These are phyloP conservation scores for Idaea aversata DNA, from an alignment of 2,888 invertebrate genomes.

Conservation along the genomic window DNA sequence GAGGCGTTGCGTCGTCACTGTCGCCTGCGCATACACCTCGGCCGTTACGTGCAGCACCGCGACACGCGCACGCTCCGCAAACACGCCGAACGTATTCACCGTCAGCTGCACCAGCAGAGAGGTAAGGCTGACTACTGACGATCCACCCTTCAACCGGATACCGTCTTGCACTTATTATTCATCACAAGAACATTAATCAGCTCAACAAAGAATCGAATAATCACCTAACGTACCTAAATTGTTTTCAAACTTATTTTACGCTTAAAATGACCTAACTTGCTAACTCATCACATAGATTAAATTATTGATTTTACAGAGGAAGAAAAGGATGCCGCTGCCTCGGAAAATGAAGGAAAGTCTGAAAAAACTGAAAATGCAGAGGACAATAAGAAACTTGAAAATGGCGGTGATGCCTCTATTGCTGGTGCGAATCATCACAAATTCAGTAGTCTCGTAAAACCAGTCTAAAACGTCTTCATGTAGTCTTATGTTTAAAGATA, in stretches of 20 bases:
- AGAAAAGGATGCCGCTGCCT: constrained; percentile 52
- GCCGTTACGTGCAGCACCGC: constrained; percentile 87
- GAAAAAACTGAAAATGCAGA: constrained; percentile 67
- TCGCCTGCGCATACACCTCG: constrained; percentile 86
- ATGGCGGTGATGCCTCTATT: constrained; percentile 56
- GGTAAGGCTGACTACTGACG: constrained; percentile 35
- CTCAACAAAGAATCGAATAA: too few species aligned
- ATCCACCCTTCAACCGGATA: too few species aligned
- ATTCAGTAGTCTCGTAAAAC: too few species aligned
- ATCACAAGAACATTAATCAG: too few species aligned
- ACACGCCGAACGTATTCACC: constrained; percentile 85
- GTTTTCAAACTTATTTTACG: background rate
- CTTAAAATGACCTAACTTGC: too few species aligned
- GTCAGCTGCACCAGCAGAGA: constrained; percentile 76
- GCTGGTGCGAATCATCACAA: constrained; percentile 38
- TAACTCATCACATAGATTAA: too few species aligned
- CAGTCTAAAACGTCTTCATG: background rate
- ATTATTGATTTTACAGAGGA: constrained; percentile 47
- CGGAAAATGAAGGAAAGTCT: constrained; percentile 42
- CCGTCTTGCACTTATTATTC: too few species aligned
- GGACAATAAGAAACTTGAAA: constrained; percentile 67
- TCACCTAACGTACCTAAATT: background rate
- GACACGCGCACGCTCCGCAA: constrained; percentile 87
- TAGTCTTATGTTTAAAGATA: background rate
- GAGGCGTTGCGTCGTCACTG: constrained; percentile 86